These are phyloP conservation scores for Eristalis tenax DNA, from an alignment of 2,888 invertebrate genomes.

Conservation along the genomic window DNA sequence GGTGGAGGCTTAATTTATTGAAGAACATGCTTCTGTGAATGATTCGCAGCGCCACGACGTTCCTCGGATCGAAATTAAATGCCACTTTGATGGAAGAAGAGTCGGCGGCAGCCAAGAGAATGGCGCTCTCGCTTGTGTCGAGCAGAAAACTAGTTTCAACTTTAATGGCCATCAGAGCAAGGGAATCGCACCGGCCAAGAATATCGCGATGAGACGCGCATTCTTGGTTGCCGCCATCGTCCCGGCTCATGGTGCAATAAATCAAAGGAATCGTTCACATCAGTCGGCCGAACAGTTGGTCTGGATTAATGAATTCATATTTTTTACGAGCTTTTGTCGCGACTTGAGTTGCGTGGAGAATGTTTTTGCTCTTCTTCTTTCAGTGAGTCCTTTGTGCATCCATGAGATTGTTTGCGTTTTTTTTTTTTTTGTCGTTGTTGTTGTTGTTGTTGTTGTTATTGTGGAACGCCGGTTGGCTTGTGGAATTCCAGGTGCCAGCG, in stretches of 20 bases:
- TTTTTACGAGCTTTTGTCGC: slow-evolving; percentile 26
- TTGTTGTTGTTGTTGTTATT: no score
- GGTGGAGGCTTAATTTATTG: slow-evolving; percentile 37
- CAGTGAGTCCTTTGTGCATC: neutral
- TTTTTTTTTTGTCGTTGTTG: neutral
- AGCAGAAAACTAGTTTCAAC: slow-evolving; percentile 18
- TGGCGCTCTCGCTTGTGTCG: slow-evolving; percentile 7
- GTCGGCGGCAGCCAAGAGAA: neutral
- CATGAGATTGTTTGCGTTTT: slow-evolving; percentile 19
- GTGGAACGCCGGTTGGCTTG: neutral
- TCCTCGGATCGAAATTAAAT: neutral
- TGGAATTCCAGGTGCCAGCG: slow-evolving; percentile 23
- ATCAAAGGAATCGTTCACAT: slow-evolving; percentile 27
- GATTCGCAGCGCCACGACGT: neutral
- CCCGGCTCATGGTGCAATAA: slow-evolving; percentile 11
- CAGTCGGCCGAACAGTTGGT: slow-evolving; percentile 6
- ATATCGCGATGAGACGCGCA: slow-evolving; percentile 16
- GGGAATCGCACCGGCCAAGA: neutral
- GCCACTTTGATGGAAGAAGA: slow-evolving; percentile 21
- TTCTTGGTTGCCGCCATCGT: slow-evolving; percentile 21
- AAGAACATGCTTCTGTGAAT: neutral
- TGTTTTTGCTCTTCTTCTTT: neutral
- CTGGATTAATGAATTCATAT: slow-evolving; percentile 39
- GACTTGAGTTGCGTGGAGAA: neutral
- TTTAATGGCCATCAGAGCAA: slow-evolving; percentile 13